A percentile compares a stretch with the other conserved stretches of the same genome.
Conservation (phyloP, 2,888 invertebrate species). For the Melanargia galathea region DNA sequence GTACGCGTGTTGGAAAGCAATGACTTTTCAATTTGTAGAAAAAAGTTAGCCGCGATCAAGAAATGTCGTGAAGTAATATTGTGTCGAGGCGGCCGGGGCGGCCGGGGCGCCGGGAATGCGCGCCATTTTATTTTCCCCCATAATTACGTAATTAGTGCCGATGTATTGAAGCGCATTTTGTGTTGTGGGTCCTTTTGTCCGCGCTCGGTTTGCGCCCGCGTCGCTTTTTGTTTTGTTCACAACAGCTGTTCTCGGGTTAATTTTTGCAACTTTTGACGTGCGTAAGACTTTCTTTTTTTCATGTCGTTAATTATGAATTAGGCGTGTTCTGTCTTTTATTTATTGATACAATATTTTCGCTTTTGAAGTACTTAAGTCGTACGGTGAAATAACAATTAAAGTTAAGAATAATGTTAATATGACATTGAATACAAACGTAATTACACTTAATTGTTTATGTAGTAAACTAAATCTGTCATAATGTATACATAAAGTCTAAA, state of each 20-base stretch:
- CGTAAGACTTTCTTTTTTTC: constrained; percentile 44
- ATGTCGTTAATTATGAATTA: constrained; percentile 21
- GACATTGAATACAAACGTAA: background rate
- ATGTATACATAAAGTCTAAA: too few relatives aligned
- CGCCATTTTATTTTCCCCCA: constrained; percentile 71
- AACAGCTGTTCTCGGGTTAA: constrained; percentile 71
- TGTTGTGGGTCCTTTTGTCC: constrained; percentile 73
- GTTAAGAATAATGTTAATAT: background rate
- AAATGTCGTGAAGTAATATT: constrained; percentile 74
- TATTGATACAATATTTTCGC: constrained; percentile 8
- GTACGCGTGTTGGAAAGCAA: constrained; percentile 39
- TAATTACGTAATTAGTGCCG: constrained; percentile 81
- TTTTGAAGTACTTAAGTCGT: background rate
- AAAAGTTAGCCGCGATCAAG: constrained; percentile 52
- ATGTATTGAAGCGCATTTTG: constrained; percentile 76
- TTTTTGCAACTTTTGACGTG: constrained; percentile 56
- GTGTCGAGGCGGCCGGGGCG: constrained; percentile 54
- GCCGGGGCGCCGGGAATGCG: constrained; percentile 68
- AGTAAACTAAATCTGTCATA: too few relatives aligned
- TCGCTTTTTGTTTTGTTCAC: constrained; percentile 58
- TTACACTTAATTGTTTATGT: background rate
- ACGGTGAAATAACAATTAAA: background rate
- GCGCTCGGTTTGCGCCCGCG: constrained; percentile 62
- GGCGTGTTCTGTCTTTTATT: constrained; percentile 1
- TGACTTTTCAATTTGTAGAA: constrained; percentile 70